Evolutionary conservation across 2,113 vertebrate species (phyloP), one percentile per base, ranked within the genome.

Genomic region (Cynocephalus volans): DNA sequence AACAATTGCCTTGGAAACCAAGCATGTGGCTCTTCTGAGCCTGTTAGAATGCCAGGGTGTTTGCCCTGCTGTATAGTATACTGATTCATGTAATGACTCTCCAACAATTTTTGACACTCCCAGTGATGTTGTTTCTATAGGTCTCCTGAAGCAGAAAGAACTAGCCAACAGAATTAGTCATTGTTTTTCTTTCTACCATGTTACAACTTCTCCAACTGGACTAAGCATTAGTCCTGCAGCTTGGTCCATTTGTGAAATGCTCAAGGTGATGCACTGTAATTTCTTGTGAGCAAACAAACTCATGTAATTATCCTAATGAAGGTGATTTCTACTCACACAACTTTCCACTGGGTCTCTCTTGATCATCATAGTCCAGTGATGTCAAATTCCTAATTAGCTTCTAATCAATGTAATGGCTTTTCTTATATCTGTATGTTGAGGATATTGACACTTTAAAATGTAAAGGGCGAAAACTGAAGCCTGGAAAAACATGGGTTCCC

Each of bases 341-440:
- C 5, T 70, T 6, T 96, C 89, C 62, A 92, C 10, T 94, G 91
- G 31, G 88, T 94, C 28, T 89, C 28, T 89, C 41, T 50, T 82
- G 91, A 69, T 94, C 95, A 90, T 52, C 45, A 52, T 0, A 65
- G 26, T 72, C 65, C 41, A 84, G 19, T 96, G 94, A 96, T 0
- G 0, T 93, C 92, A 93, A 58, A 26, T 36, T 8, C 33, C 65
- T 60, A 83, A 85, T 95, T 85, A 91, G 72, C 7, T 65, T 81
- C 41, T 91, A 84, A 91, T 24, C 17, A 75, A 36, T 81, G 19
- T 69, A 19, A 67, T 88, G 36, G 2, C 0, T 72, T 93, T 96
- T 54, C 54, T 62, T 91, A 36, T 89, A 86, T 91, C 13, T 72
- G 8, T 60, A 5, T 85, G 18, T 19, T 60, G 23, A 65, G 9